Evolutionary conservation across 2,888 invertebrate genomes (phyloP).

Genomic region (Coremacera marginata): DNA sequence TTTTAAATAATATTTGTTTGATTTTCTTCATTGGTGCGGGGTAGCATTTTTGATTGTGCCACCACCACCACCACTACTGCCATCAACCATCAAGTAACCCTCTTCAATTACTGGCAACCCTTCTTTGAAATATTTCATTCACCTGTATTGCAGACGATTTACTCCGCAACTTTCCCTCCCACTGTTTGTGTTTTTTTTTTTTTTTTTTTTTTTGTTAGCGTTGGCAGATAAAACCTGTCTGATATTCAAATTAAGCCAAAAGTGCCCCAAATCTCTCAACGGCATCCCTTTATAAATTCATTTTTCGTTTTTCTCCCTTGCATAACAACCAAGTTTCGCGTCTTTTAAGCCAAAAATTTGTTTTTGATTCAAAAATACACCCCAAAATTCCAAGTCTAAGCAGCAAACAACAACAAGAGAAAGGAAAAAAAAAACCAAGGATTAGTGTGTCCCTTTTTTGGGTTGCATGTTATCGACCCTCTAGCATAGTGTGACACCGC

Average conservation of each 20-base stretch:
- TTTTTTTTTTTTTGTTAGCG: background rate
- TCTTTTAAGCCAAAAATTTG: conserved; percentile 15
- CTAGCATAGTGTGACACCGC: conserved; percentile 7
- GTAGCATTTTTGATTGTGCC: background rate
- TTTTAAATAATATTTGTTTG: conserved; percentile 3
- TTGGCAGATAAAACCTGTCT: background rate
- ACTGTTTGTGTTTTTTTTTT: background rate
- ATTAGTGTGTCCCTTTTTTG: conserved; percentile 10
- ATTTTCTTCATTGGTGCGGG: background rate
- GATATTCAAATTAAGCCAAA: conserved; percentile 23
- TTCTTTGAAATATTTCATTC: conserved; percentile 15
- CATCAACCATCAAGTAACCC: background rate
- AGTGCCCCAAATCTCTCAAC: background rate
- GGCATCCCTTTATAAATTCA: background rate
- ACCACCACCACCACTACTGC: too few species aligned
- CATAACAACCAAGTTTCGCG: background rate
- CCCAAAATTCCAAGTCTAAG: background rate
- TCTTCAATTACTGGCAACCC: conserved; percentile 14
- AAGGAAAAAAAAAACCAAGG: background rate
- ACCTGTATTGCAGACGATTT: background rate
- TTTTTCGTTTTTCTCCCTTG: background rate
- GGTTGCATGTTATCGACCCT: background rate
- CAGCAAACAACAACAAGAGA: background rate
- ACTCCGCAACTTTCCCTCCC: background rate
- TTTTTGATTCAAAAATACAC: background rate